Evolutionary conservation across 30 jellyfish, hydroid and myxozoan genomes (phyloP), one percentile per base, ranked within the genome.

Genomic region (Mastigias papua): DNA sequence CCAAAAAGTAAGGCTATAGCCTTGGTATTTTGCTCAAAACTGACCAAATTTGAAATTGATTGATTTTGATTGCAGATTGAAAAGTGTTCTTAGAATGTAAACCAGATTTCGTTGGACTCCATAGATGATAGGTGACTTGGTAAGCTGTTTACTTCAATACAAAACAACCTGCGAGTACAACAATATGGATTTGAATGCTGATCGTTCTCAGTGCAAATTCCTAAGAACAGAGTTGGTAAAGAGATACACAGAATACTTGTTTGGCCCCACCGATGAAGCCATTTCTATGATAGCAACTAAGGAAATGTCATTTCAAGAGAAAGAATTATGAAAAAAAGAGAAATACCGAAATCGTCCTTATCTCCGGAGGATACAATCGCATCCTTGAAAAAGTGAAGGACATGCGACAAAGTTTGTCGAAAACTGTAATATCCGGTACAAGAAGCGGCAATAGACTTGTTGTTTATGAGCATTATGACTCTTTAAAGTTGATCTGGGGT

Each of bases 371-470:
- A 8, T 46, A 46, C 60, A 67, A 67, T 49, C 48, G 78, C 78
- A 67, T 67, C 78, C 78, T 67, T 67, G 97, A 81, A 62, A 89
- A 89, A 81, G 81, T 89, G 28, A 89, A 89, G 57, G 85, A 46
- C 58, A 71, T 81, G 34, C 17, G 94, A 46, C 97, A 89, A 54
- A 73, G 68, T 46, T 89, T 78, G 58, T 57, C 88, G 19, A 81
- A 54, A 71, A 95, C 94, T 50, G 42, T 89, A 76, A 89, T 75
- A 27, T 37, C 81, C 51, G 95, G 94, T 11, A 81, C 97, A 33
- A 62, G 94, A 3, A 23, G 69, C 46, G 97, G 97, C 21, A 78
- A 89, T 80, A 89, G 93, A 26, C 81, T 71, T 29, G 42, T 69
- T 25, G 66, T 89, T 35, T 81, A 34, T 61, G 86, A 26, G 63